Evolutionary conservation across 1,140 invertebrate genomes (phyloP), one percentile per base, ranked within the genome.

Genomic region (Leptinotarsa texana): DNA sequence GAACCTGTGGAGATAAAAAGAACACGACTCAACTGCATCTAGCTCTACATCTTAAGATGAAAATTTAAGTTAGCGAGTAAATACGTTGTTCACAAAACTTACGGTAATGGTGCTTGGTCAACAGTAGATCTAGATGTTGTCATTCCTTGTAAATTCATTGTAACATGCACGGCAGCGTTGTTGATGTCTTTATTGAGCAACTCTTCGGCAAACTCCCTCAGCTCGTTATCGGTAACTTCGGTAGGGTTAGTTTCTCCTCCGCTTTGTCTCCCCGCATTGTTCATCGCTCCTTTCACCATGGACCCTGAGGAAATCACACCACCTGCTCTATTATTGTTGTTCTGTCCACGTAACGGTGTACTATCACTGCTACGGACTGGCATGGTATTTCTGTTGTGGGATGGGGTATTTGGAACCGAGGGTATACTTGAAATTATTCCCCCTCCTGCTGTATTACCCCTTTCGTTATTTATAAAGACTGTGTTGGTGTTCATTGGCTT

Each of bases 91-190:
- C 22, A 27, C 51, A 47, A 68, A 65, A 86, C 90, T 91, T 88
- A 94, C 92, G 92, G 91, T 78, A 89, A 84, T 15, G 92, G 88
- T 22, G 93, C 92, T 85, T 92, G 89, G 82, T 95, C 93, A n/a
- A 85, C 88, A 62, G 85, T 86, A 24, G 89, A 91, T 73, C 87
- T 87, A 3, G 91, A 91, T 0, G 89, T 88, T 1, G 93, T 94
- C 82, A 90, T 89, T 78, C 90, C 90, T 85, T 94, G 93, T 75
- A 90, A 86, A 85, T 94, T 93, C 3, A 94, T 75, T 1, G 87
- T 91, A 15, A 94, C 87, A 73, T 89, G 87, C 79, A 84, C 90
- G 1, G 91, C 89, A 57, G 90, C 90, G 84, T 92, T 93, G 81
- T 93, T 93, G 0, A 83, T 86, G 80, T 94, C 93, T 82, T 92